Evolutionary conservation across 1,140 invertebrate genomes (phyloP), one percentile per base, ranked within the genome.

Genomic region (Magallana angulata): DNA sequence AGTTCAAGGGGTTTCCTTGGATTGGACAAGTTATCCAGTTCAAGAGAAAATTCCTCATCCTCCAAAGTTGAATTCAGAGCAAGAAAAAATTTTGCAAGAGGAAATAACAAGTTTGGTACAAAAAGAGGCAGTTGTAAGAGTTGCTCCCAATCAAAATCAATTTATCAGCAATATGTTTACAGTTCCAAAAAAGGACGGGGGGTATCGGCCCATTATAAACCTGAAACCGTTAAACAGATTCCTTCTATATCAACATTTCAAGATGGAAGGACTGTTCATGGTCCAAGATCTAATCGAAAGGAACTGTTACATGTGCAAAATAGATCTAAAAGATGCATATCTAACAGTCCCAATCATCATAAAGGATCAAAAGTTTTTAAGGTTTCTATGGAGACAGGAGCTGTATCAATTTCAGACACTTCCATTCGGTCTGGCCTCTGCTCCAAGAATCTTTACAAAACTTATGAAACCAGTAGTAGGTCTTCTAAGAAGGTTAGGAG

Each of bases 241-340:
- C 36, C 36, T 36, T 36, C 36, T 36, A 3, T 36, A 36, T 36
- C 36, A 36, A 36, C 36, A 36, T 82, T 90, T 90, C 85, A 89
- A 88, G 59, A 90, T 90, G 87, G 89, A 90, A 18, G 85, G 85
- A 6, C 57, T 87, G 57, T 30, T 87, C 24, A 76, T 84, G 68
- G 36, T 89, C 9, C 82, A 80, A 68, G 86, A 87, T 86, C n/a
- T 86, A 48, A 48, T 86, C 5, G 7, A 58, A 9, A 71, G 14
- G 71, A 30, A 18, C 57, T 56, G 68, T 89, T 89, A 18, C 9
- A 36, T 86, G 82, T 48, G 36, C 64, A 86, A 89, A 84, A 24
- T 90, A 80, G 85, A 90, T 82, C 88, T 89, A 9, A 87, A 85
- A 57, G 88, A 90, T 84, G 87, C 87, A n/a, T 89, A 90, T 84